phyloP scores from a whole-genome alignment of 2,113 vertebrate genomes.

The Rhombomys opimus region DNA sequence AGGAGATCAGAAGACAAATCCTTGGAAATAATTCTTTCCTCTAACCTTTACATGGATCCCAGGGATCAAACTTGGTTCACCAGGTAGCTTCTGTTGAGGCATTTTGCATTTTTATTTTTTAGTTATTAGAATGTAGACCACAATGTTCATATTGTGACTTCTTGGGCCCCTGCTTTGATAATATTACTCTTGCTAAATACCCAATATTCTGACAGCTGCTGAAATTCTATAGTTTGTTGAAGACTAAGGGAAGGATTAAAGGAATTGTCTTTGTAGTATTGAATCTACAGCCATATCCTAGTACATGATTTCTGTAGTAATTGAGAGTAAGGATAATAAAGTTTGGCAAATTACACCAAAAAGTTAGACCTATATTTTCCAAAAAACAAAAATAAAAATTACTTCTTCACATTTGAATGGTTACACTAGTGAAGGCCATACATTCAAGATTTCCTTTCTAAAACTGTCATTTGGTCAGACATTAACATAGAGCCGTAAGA shows the following conservation, averaged over 20 bases:
- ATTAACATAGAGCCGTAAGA: not conserved
- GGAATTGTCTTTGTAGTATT: not conserved
- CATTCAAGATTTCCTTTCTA: not conserved
- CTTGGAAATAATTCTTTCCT: not conserved
- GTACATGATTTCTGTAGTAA: not conserved
- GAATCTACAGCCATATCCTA: not conserved
- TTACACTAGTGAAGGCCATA: not conserved
- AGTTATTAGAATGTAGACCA: not conserved
- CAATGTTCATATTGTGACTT: not conserved
- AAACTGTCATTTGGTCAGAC: not conserved
- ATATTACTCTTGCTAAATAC: not conserved
- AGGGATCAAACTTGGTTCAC: not conserved
- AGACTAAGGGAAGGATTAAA: not conserved
- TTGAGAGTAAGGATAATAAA: not conserved
- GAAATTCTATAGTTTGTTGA: not conserved
- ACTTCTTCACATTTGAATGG: not conserved
- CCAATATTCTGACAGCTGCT: not conserved
- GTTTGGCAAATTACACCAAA: not conserved
- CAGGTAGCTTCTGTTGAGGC: not conserved
- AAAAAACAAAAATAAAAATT: not conserved
- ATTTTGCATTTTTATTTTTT: not conserved
- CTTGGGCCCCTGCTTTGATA: conserved; percentile 1
- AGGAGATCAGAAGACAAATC: not conserved
- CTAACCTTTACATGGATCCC: not conserved
- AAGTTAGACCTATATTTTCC: not conserved